phyloP scores from a whole-genome alignment of 2,113 vertebrate species.

The Rhipidura dahli region DNA sequence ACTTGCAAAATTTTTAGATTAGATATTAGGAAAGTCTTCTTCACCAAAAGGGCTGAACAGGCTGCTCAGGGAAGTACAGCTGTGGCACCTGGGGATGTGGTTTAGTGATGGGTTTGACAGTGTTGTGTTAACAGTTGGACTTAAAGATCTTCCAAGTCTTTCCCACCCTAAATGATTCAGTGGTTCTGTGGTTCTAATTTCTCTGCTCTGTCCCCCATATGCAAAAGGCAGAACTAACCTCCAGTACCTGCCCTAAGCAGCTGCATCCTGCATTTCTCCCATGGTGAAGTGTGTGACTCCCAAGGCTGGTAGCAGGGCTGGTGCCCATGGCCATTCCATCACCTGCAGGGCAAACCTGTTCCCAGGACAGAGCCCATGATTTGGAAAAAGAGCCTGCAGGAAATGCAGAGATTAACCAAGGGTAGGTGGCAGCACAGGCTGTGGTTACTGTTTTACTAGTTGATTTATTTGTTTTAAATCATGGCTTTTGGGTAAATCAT shows the following conservation, averaged over 20 bases:
- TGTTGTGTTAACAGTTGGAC: neutral
- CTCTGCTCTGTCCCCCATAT: neutral
- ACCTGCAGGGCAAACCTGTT: neutral
- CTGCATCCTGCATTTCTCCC: neutral
- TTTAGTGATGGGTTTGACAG: neutral
- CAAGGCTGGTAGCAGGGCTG: neutral
- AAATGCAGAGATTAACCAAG: neutral
- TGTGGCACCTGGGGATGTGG: neutral
- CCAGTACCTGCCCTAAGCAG: neutral
- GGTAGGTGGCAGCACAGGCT: conserved; percentile 53
- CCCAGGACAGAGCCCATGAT: neutral
- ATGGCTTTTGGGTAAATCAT: neutral
- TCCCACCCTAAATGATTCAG: neutral
- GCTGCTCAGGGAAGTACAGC: neutral
- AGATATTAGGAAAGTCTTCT: neutral
- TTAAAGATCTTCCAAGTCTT: neutral
- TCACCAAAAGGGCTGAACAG: neutral
- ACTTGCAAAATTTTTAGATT: neutral
- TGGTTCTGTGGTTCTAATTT: neutral
- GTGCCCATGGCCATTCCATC: neutral
- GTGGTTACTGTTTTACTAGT: conserved; percentile 10
- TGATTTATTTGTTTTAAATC: conserved; percentile 16
- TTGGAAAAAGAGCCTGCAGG: neutral
- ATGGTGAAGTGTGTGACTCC: neutral
- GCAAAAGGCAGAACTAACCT: neutral